Base-by-base conservation (phyloP, 2,113 vertebrate genomes). In the Saguinus midas region DNA sequence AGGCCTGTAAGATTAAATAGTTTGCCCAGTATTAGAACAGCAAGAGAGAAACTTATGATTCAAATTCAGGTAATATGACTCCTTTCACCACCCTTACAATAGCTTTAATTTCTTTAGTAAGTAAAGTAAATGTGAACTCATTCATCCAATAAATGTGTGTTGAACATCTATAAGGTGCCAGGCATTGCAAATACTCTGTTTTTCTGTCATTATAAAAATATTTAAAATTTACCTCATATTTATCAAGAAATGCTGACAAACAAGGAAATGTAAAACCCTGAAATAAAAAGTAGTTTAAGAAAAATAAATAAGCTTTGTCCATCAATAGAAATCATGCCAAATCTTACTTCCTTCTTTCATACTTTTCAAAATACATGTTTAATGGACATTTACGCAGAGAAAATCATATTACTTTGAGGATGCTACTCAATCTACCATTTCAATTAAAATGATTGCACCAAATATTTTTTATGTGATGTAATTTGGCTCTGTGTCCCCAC, bases 261-360 rank as follows among this genome's bases (percentile, higher is more conserved):
- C 99, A 99, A 0, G 99, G 99, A 94, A 98, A 99, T 48, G 99
- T 98, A 98, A 99, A 95, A 99, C 99, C 84, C 99, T 99, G 97
- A 57, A 98, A 99, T 72, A 96, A 95, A 98, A 97, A 17, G 84
- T 2, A 73, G 48, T 66, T 94, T 66, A 79, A 86, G 29, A 86
- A 80, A 80, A 55, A 48, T 52, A 57, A 79, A 48, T 92, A 43
- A 90, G n/a, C 1, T 27, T 89, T 93, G 29, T 89, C 48, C 37
- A 68, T 35, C 35, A 29, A 96, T 6, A 89, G 66, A 97, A 96
- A 86, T 70, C 70, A 94, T 40, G 2, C 61, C 45, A 85, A 91
- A 87, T 64, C 13, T 3, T 75, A 12, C 23, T 3, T 57, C 70
- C 17, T n/a, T 55, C 32, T 79, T 89, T 82, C 72, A 87, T 78